Conservation (phyloP, 2,797 vertebrate species). For the Melanotaenia pygmaea region DNA sequence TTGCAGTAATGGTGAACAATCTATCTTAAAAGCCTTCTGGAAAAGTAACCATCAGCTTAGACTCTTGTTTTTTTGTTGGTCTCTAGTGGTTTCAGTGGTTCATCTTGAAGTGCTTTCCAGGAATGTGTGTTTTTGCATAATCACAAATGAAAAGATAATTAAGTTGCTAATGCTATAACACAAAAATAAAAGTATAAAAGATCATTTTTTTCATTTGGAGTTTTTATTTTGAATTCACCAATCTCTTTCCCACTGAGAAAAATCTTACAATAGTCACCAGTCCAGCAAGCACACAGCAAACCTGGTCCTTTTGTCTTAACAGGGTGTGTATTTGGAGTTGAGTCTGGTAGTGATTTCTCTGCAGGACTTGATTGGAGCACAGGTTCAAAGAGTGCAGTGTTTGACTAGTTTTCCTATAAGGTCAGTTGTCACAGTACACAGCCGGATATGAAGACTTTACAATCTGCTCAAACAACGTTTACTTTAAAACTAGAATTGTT, state of each 20-base stretch:
- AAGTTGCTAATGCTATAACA: not conserved
- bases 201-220: not conserved
- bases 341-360: constrained; percentile 14
- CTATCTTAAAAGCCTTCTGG: not conserved
- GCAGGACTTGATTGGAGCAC: constrained; percentile 24
- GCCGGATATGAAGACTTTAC: not conserved
- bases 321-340: constrained; percentile 15
- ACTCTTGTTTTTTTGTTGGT: not conserved
- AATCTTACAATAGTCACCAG: constrained; percentile 5
- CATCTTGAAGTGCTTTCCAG: not conserved
- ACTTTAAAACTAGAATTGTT: constrained; percentile 11
- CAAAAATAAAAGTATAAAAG: not conserved
- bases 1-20: not conserved
- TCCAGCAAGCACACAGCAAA: constrained; percentile 12
- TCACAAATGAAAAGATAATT: not conserved
- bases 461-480: not conserved
- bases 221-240: not conserved
- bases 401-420: not conserved
- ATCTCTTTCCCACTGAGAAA: not conserved
- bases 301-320: constrained; percentile 11
- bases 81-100: not conserved
- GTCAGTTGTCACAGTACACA: constrained; percentile 12
- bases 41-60: not conserved
- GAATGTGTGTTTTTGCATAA: not conserved
- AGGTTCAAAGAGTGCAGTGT: constrained; percentile 9